These are phyloP conservation scores for Xiphophorus birchmanni DNA, from an alignment of 2,797 vertebrate species.

Conservation along the genomic window DNA sequence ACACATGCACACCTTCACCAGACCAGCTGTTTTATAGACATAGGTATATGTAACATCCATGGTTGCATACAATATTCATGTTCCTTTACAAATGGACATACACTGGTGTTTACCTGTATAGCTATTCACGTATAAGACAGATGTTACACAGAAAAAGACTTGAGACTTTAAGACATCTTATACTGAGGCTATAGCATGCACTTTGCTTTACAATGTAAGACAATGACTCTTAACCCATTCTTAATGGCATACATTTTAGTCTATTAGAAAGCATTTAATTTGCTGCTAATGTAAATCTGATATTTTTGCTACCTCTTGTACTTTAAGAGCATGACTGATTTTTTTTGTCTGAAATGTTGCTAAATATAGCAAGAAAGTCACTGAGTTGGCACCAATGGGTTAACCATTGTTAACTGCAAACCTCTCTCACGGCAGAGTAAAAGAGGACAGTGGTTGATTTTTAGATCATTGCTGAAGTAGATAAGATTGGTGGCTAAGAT, in stretches of 20 bases:
- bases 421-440: neutral
- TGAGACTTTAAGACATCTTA: conserved; percentile 23
- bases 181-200: conserved; percentile 11
- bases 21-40: conserved; percentile 55
- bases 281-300: conserved; percentile 19
- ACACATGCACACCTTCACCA: conserved; percentile 43
- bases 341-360: too few species aligned
- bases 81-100: neutral
- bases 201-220: neutral
- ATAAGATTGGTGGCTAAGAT: too few species aligned
- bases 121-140: neutral
- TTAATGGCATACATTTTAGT: conserved; percentile 4
- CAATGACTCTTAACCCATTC: conserved; percentile 22
- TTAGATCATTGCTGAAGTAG: too few species aligned
- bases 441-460: too few species aligned
- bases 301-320: conserved; percentile 10
- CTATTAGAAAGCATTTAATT: conserved; percentile 36
- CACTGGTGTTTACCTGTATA: neutral
- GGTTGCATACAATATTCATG: neutral
- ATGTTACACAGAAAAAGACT: conserved; percentile 8
- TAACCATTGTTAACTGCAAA: too few species aligned
- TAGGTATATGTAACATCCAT: neutral
- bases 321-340: neutral
- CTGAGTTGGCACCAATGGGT: too few species aligned
- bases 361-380: too few species aligned